Evolutionary conservation across 2,888 invertebrate species (phyloP), one percentile per base, ranked within the genome.

Genomic region (Parnassius smintheus): DNA sequence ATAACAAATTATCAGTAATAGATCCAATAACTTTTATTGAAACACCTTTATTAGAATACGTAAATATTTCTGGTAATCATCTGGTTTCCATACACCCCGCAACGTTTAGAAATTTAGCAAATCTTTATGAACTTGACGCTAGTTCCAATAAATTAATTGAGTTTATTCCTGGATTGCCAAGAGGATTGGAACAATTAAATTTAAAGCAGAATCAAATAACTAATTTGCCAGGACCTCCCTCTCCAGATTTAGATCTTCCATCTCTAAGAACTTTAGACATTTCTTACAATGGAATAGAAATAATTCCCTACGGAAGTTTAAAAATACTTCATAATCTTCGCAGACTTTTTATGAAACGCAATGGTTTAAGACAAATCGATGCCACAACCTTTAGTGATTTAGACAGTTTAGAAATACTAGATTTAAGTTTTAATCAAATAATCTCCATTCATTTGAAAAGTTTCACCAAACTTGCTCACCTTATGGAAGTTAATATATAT

Each of bases 21-120:
- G 95, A 96, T 70, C 95, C 96, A 0, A 94, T 95, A 49, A 93
- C 95, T 0, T 96, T 97, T 75, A 82, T 95, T 59, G 94, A 94
- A 68, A 94, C 95, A 1, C 94, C 95, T 0, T 91, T 95, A 59
- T 80, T 97, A 61, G 97, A 97, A 80, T 95, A 95, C 64, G 88
- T 97, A 2, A 97, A 97, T 80, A 91, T 97, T 59, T 96, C 97
- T 0, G 91, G 93, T 13, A 98, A 98, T 77, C 93, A 94, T 13
- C 82, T 98, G 25, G 91, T 93, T 9, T 91, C 93, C 0, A 80
- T 97, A 61, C 96, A 96, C 82, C 95, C 96, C 2, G 93, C 95
- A 25, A 96, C 96, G 0, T 96, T 98, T 72, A 91, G 94, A 64
- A 95, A 95, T 73, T 83, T 97, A 59, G 93, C 93, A 56, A 94